Base-by-base conservation (phyloP, 1,140 invertebrate genomes). In the Drosophila bocki region DNA sequence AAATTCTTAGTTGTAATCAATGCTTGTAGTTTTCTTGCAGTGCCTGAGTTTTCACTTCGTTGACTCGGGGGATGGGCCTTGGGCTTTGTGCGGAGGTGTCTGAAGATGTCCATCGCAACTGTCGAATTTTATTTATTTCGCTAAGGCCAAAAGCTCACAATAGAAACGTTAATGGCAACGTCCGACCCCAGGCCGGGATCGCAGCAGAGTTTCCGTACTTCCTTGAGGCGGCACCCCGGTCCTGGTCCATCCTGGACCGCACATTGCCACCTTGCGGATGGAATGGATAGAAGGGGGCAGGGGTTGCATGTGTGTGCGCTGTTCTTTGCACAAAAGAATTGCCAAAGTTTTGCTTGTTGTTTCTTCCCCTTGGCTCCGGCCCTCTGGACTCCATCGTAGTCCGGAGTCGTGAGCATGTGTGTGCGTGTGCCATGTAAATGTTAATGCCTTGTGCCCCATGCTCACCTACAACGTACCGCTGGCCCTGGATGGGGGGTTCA, bases 121-220 rank as follows among this genome's bases (percentile, higher is more conserved):
- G 85, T 88, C 85, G 85, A 88, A 88, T 82, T 88, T 88, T 88
- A 88, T 88, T 88, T 88, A 88, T 88, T 85, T 90, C 85, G 86
- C 80, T 70, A 80, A 81, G 85, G 85, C 85, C 86, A 90, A 90
- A 68, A 90, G 85, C 85, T 90, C 81, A 90, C 85, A 88, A 88
- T 88, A 81, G 85, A 90, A 88, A 90, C 85, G 85, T 88, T 88
- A 88, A 88, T 88, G 85, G 85, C 85, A 75, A 71, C 65, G 65
- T 72, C 77, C 59, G 61, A 54, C 59, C 42, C 45, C 59, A 35
- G 53, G 50, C 58, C 54, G 62, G 58, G 64, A 64, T 51, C 48
- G 39, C 80, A 80, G 84, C 86, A 85, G 69, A 90, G 85, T 79
- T 91, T 88, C 85, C 84, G 80, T 84, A 64, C 42, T 85, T 76